Percentiles rank a stretch among this genome's conserved stretches.
Evolutionary conservation across 1,140 invertebrate species (phyloP).

Genomic region (Conopomorpha cramerella): DNA sequence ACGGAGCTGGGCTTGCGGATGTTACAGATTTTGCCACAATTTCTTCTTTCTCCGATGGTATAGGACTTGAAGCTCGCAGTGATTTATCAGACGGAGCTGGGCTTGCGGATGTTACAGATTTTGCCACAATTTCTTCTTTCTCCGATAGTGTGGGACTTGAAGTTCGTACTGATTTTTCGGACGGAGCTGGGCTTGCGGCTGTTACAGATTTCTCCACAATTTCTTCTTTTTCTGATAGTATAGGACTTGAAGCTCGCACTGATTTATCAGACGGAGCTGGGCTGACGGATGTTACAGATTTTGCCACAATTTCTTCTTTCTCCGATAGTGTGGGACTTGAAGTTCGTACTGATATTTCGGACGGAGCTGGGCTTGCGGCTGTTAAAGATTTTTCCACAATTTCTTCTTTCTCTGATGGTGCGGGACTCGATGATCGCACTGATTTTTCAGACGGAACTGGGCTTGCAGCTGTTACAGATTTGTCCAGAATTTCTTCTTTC

Average conservation of each 20-base stretch:
- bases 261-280: neutral
- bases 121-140: neutral
- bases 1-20: neutral
- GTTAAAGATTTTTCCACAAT: no score
- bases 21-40: no score
- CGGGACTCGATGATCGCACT: no score
- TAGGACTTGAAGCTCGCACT: neutral
- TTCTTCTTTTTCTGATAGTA: neutral
- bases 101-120: slow-evolving; percentile 3
- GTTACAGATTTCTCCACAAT: neutral
- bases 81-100: neutral
- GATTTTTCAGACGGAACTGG: neutral
- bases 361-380: slow-evolving; percentile 2
- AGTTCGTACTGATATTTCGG: slow-evolving; percentile 1
- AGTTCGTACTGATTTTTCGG: neutral
- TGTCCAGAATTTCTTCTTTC: neutral
- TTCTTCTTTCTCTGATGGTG: no score
- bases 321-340: slow-evolving; percentile 5
- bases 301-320: neutral
- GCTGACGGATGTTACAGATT: no score
- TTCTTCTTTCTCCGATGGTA: slow-evolving; percentile 1
- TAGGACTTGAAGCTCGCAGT: slow-evolving; percentile 6
- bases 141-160: neutral
- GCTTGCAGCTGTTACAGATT: slow-evolving; percentile 3
- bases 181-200: slow-evolving; percentile 1